These are phyloP conservation scores for Serilophus lunatus DNA, from an alignment of 2,113 vertebrate genomes.

Conservation along the genomic window DNA sequence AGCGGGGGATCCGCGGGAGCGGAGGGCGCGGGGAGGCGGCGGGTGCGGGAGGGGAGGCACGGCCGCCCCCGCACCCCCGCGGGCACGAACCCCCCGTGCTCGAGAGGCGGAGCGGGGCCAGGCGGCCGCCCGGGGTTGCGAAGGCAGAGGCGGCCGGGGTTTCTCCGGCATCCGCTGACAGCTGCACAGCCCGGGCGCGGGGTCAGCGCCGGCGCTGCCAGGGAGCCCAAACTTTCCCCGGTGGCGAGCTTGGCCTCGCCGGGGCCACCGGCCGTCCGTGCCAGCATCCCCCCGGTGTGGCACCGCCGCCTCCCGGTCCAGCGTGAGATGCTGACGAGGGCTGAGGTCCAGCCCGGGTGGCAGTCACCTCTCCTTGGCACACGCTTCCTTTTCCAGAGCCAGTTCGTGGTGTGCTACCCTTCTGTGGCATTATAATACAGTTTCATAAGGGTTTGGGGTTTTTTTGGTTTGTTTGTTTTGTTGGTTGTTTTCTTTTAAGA, in stretches of 20 bases:
- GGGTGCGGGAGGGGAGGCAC: not conserved
- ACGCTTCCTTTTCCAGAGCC: not conserved
- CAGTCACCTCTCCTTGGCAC: not conserved
- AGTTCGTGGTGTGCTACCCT: not conserved
- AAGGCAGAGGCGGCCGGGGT: not conserved
- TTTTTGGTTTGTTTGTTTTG: not conserved
- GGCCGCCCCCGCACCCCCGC: not conserved
- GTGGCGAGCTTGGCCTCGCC: not conserved
- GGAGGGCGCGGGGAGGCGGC: not conserved
- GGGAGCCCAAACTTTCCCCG: not conserved
- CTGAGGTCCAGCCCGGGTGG: not conserved
- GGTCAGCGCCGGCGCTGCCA: not conserved
- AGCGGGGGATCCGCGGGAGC: too few species aligned
- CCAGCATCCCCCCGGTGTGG: not conserved
- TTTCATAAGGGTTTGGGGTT: not conserved
- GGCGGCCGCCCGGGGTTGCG: not conserved
- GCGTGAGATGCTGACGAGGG: not conserved
- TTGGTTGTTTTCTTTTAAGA: not conserved
- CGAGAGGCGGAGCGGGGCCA: not conserved
- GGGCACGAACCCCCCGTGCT: not conserved
- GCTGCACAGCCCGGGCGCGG: conserved; percentile 10
- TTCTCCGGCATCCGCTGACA: conserved; percentile 12
- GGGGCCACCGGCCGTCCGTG: not conserved
- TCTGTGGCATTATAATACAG: not conserved
- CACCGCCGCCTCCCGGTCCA: not conserved